Base-by-base conservation (phyloP, 2,797 vertebrate species). In the Macrochelys suwanniensis region DNA sequence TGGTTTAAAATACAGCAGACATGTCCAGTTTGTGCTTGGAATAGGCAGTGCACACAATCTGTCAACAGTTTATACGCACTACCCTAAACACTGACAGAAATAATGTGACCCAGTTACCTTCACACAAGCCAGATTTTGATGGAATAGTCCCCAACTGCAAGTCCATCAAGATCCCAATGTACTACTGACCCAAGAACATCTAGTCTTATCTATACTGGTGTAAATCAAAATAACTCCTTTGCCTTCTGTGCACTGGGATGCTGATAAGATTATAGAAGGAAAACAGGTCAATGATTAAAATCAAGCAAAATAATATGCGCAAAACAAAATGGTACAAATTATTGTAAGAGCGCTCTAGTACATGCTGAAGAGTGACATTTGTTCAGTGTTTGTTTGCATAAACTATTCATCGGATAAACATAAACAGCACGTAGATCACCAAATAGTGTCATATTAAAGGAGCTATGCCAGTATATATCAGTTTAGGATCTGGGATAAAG, bases 71-170 rank as follows among this genome's bases (percentile, higher is more conserved):
- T 71, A 51, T 68, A 77, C 23, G 59, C 19, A 6, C 56, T 56
- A 42, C 84, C 21, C 26, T n/a, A 71, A 87, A 17, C 5, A 13
- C 3, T 91, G 53, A 83, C 11, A 49, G 11, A 1, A 17, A 47
- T 42, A 23, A 28, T 12, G 28, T 3, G 0, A 53, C 45, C 50
- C 54, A 5, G 1, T 28, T 59, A 56, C 31, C 3, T 82, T 49
- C 89, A 54, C n/a, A 56, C 28, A 26, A 15, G n/a, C 23, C 4
- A 6, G 0, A 7, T 2, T 76, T 33, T 53, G 25, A 15, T 23
- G 6, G 6, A 51, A 45, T 7, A 10, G 12, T 59, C 37, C 51
- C 16, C 74, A 13, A 10, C 7, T 37, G 33, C 0, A 0, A 85
- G 61, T 80, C 59, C 47, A 65, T 13, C 26, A 88, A 49, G 23